These are phyloP conservation scores for Sycobia sp. DNA, from an alignment of 1,140 invertebrate genomes.

Conservation along the genomic window DNA sequence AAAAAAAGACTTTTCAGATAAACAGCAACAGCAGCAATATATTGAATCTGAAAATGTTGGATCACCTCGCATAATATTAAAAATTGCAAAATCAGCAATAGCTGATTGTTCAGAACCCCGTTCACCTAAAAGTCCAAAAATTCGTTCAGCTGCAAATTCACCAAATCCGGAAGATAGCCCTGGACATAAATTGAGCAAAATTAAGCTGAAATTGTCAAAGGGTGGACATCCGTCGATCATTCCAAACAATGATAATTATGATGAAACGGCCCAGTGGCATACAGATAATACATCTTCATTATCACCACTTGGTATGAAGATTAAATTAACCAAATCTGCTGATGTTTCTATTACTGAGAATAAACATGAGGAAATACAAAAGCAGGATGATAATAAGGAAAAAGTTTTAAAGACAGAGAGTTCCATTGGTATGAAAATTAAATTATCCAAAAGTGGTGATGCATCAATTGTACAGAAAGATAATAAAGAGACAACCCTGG, in stretches of 20 bases:
- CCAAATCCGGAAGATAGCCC: constrained; percentile 60
- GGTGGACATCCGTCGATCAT: constrained; percentile 58
- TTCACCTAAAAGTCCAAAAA: constrained; percentile 60
- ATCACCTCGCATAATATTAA: constrained; percentile 58
- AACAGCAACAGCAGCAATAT: constrained; percentile 29
- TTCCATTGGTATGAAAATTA: constrained; percentile 51
- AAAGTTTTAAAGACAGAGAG: constrained; percentile 47
- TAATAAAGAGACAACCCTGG: constrained; percentile 42
- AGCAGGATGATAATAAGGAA: constrained; percentile 48
- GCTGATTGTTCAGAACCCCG: constrained; percentile 56
- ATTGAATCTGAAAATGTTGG: constrained; percentile 54
- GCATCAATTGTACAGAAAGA: constrained; percentile 47
- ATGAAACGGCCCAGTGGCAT: constrained; percentile 50
- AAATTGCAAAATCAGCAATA: constrained; percentile 60
- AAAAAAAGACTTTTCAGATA: constrained; percentile 16
- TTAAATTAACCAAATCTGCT: constrained; percentile 54
- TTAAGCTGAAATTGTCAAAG: constrained; percentile 57
- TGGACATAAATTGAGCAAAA: constrained; percentile 58
- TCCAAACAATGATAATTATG: constrained; percentile 53
- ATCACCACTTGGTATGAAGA: constrained; percentile 57
- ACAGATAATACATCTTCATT: constrained; percentile 49
- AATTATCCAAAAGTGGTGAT: constrained; percentile 48
- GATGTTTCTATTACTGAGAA: constrained; percentile 46
- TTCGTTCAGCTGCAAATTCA: constrained; percentile 56
- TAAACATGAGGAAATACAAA: constrained; percentile 35